These are phyloP conservation scores for Dipodomys merriami DNA, from an alignment of 2,113 vertebrate species.

Conservation along the genomic window DNA sequence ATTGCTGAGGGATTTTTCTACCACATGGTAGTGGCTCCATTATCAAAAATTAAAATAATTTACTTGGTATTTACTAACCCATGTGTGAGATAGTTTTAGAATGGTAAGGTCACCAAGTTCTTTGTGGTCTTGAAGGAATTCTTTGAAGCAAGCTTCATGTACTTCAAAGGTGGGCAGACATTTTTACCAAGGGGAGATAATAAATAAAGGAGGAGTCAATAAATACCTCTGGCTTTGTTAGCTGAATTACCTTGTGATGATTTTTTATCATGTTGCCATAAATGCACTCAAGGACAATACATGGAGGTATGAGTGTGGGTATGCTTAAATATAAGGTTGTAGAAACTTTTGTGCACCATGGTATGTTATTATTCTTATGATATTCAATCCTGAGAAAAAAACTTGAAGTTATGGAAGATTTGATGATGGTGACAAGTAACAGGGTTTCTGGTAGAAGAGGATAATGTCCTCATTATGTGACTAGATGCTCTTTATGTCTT, in stretches of 20 bases:
- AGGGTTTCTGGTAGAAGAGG: not conserved
- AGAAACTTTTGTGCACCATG: not conserved
- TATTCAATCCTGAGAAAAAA: not conserved
- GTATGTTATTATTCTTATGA: not conserved
- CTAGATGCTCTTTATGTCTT: not conserved
- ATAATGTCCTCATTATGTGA: not conserved
- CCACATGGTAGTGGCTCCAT: not conserved
- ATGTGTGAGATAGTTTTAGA: not conserved
- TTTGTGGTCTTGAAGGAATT: not conserved
- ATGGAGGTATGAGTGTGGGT: accelerated
- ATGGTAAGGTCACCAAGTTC: not conserved
- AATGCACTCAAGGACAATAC: accelerated
- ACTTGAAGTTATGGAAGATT: not conserved
- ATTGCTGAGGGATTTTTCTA: slow-evolving; percentile 26
- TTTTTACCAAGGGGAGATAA: not conserved
- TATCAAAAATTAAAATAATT: not conserved
- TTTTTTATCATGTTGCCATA: not conserved
- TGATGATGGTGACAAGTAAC: not conserved
- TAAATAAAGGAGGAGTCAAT: not conserved
- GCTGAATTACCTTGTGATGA: not conserved
- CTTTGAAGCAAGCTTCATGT: not conserved
- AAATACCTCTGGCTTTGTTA: not conserved
- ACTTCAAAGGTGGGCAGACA: not conserved
- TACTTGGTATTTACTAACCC: not conserved
- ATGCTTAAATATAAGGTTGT: not conserved